These are phyloP conservation scores for Dichetophora obliterata DNA, from an alignment of 2,888 invertebrate species.

Conservation along the genomic window DNA sequence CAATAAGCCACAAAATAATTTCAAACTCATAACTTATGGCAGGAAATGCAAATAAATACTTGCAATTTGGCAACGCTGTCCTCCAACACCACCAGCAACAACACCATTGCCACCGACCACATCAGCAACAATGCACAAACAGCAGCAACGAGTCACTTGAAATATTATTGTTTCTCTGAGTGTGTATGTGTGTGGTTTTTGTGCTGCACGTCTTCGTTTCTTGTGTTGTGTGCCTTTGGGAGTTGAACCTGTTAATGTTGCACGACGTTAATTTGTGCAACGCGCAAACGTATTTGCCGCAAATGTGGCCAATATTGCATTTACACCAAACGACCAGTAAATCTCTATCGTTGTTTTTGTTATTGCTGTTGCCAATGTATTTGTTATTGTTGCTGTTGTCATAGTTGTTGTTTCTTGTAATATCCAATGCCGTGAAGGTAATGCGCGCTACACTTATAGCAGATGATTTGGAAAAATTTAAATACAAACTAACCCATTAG, in stretches of 20 bases:
- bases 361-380: too few relatives aligned
- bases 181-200: constrained; percentile 1
- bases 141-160: background rate
- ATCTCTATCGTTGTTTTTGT: background rate
- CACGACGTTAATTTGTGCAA: constrained; percentile 28
- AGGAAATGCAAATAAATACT: constrained; percentile 33
- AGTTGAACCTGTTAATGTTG: constrained; percentile 35
- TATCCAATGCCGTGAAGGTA: background rate
- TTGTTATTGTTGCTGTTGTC: constrained; percentile 15
- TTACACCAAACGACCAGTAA: constrained; percentile 2
- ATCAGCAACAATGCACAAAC: background rate
- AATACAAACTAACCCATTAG: background rate
- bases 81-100: constrained; percentile 9
- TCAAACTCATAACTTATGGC: constrained; percentile 25
- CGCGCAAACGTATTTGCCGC: constrained; percentile 20
- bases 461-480: background rate
- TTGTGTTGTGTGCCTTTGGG: constrained; percentile 16
- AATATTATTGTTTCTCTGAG: background rate
- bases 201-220: background rate
- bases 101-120: background rate
- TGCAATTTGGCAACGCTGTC: constrained; percentile 16
- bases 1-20: constrained; percentile 33
- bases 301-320: constrained; percentile 16
- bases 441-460: background rate
- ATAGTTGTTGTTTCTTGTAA: background rate